These are phyloP conservation scores for Hozukius guyotensis DNA, from an alignment of 2,797 vertebrate genomes.

Conservation along the genomic window DNA sequence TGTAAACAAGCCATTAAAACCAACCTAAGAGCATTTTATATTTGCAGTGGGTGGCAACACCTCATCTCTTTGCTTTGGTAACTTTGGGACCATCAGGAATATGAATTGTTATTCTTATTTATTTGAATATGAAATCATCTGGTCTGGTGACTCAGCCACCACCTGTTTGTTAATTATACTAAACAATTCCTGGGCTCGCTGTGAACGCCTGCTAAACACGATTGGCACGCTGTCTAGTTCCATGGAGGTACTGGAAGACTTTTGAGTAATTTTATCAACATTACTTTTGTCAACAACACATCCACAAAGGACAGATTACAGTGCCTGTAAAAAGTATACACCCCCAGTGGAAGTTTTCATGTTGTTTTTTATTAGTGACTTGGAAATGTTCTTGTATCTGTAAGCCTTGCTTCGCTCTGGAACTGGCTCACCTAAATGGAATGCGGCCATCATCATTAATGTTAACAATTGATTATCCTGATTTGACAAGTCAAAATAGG, in stretches of 20 bases:
- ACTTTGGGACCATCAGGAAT: neutral
- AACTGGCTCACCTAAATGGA: neutral
- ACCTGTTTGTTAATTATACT: slow-evolving; percentile 12
- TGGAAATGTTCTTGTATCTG: neutral
- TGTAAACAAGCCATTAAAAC: slow-evolving; percentile 2
- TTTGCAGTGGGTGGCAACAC: neutral
- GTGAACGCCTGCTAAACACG: neutral
- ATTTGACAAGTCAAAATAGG: neutral
- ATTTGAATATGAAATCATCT: slow-evolving; percentile 22
- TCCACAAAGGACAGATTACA: neutral
- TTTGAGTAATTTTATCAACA: neutral
- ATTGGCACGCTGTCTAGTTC: neutral
- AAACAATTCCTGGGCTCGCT: neutral
- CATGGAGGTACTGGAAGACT: neutral
- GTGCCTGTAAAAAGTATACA: neutral
- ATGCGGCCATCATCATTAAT: neutral
- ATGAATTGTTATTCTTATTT: neutral
- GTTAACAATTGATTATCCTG: neutral
- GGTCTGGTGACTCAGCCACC: slow-evolving; percentile 22
- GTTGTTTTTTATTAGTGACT: neutral
- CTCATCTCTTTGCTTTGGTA: neutral
- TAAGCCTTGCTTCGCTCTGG: neutral
- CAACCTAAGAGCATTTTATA: neutral
- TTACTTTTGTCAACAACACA: neutral
- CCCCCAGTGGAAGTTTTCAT: neutral